Base-by-base conservation (phyloP, 2,113 vertebrate species). In the Melanerpes aurifrons region DNA sequence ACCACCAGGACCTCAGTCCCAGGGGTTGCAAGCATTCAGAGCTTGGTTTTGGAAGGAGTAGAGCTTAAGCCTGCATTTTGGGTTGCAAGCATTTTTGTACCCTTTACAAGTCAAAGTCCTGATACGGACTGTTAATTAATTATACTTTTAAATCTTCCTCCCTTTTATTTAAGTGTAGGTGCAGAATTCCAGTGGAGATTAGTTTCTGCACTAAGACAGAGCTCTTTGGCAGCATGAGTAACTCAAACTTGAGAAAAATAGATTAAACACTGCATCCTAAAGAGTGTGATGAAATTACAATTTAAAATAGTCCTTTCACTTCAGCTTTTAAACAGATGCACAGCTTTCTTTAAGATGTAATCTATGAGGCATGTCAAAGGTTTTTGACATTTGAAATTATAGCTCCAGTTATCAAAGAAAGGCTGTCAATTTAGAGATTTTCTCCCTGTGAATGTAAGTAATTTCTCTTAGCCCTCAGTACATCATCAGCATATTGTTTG, bases 311-410 rank as follows among this genome's bases (percentile, higher is more conserved):
- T 80, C 71, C 32, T 93, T 85, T 83, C 32, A 74, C 80, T 90
- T 63, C 18, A 58, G 50, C 57, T 79, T 91, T 89, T 82, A 89
- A 93, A 91, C 11, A 89, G 71, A 89, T 85, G 81, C 21, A 64
- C 1, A 4, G 14, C 28, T 77, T 48, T 87, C 64, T 57, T 90
- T 79, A 85, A 94, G 14, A 73, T 68, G n/a, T 79, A 79, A 93
- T 87, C 78, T 82, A 63, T 0, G 10, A 91, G 37, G 68, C 57
- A 63, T 57, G 53, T 89, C 87, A 93, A 84, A 90, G 87, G 79
- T 48, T 91, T 93, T 75, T 93, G 82, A 81, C 62, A 21, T 71
- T 93, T 92, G 69, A 83, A 95, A 88, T 92, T 81, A 92, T 37
- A 81, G 40, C 47, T 78, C 24, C 50, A 31, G 50, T 62, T 62